These are phyloP conservation scores for Solenopsis fugax DNA, from an alignment of 1,140 invertebrate species.

Conservation along the genomic window DNA sequence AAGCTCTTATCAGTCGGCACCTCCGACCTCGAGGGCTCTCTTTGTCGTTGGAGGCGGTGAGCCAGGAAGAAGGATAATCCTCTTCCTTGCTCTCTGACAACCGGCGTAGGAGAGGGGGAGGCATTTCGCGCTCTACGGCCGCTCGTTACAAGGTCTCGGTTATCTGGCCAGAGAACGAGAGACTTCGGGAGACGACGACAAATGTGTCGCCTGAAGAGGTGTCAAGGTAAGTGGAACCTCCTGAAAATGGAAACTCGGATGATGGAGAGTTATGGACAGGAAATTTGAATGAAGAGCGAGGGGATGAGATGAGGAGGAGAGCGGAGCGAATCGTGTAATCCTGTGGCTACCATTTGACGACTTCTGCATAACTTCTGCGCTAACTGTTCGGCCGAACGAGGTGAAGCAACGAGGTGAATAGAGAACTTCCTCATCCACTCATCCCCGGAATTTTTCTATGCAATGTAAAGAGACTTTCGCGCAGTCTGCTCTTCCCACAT, in stretches of 20 bases:
- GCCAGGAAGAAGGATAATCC: conserved; percentile 58
- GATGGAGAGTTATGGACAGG: conserved; percentile 57
- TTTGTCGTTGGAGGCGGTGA: conserved; percentile 27
- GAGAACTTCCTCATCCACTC: conserved; percentile 35
- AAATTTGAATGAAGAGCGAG: conserved; percentile 17
- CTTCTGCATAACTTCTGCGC: conserved; percentile 83
- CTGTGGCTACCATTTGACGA: conserved; percentile 81
- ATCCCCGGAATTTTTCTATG: not conserved
- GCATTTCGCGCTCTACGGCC: conserved; percentile 35
- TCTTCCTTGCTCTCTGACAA: conserved; percentile 38
- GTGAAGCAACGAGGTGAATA: not conserved
- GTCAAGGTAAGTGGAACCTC: conserved; percentile 47
- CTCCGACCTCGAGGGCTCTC: conserved; percentile 62
- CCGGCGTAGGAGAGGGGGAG: not conserved
- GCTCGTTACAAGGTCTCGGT: conserved; percentile 76
- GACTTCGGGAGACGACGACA: conserved; percentile 37
- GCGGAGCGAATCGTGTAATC: conserved; percentile 77
- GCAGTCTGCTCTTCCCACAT: not conserved
- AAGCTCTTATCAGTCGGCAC: conserved; percentile 72
- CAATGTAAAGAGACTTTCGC: not conserved
- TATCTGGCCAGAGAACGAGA: conserved; percentile 64
- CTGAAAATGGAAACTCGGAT: conserved; percentile 24
- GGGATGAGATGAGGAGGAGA: not conserved
- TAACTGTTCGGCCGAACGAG: conserved; percentile 56
- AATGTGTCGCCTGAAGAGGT: conserved; percentile 39